Evolutionary conservation across 2,888 invertebrate species (phyloP).

Genomic region (Agonopterix alstromeriana): DNA sequence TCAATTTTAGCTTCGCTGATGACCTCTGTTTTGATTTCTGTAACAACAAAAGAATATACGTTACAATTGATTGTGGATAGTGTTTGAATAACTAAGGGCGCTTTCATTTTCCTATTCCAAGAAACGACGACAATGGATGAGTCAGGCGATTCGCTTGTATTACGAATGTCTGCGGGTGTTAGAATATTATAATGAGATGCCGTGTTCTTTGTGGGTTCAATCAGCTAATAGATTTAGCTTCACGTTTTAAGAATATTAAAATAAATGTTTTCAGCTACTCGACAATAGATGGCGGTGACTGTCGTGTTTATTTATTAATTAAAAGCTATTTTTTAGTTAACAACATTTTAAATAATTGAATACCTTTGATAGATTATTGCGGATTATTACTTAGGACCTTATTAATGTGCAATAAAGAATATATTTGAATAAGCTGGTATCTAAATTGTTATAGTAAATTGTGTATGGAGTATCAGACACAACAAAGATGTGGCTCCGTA

Average conservation of each 20-base stretch:
- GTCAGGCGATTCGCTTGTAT: conserved; percentile 58
- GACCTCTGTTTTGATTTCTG: conserved; percentile 69
- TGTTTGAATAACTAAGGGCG: conserved; percentile 65
- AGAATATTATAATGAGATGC: conserved; percentile 55
- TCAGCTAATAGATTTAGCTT: conserved; percentile 54
- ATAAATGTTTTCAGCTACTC: conserved; percentile 23
- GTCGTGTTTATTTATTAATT: too few species aligned
- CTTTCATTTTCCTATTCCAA: conserved; percentile 69
- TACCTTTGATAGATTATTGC: too few species aligned
- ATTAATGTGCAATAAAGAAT: too few species aligned
- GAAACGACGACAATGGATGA: conserved; percentile 72
- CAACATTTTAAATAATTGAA: too few species aligned
- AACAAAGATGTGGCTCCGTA: too few species aligned
- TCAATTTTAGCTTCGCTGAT: conserved; percentile 67
- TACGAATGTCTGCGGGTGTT: conserved; percentile 38
- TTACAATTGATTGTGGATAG: conserved; percentile 53
- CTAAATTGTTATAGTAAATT: too few species aligned
- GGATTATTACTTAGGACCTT: too few species aligned
- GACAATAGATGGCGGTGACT: conserved; percentile 35
- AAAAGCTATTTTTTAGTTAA: too few species aligned
- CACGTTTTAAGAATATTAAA: conserved; percentile 20
- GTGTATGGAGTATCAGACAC: too few species aligned
- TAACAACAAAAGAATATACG: conserved; percentile 55
- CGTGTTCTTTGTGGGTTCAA: conserved; percentile 41
- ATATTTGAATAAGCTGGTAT: too few species aligned